phyloP scores from a whole-genome alignment of 2,888 invertebrate genomes.

The Pterobdella sp. region DNA sequence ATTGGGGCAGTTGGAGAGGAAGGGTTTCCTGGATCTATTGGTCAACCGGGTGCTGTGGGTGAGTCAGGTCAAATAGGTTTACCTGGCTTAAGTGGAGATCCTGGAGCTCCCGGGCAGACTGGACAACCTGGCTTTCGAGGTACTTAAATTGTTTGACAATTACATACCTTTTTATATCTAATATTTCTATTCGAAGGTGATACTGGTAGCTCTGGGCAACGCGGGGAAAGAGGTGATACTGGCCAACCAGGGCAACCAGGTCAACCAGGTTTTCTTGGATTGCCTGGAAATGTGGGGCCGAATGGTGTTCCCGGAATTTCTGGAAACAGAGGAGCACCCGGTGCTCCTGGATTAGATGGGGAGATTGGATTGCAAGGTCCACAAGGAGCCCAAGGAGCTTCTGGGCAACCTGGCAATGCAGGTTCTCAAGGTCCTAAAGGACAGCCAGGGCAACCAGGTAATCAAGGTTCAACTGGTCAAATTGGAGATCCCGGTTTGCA shows the following conservation, averaged over 20 bases:
- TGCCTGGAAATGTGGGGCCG: conserved; percentile 19
- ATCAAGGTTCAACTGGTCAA: conserved; percentile 16
- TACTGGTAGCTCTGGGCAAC: conserved; percentile 11
- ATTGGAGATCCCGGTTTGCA: conserved; percentile 14
- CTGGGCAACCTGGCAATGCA: conserved; percentile 9
- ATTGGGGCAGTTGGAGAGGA: conserved; percentile 32
- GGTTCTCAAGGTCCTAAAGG: conserved; percentile 13
- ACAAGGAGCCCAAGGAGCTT: conserved; percentile 3
- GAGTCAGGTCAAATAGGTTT: conserved; percentile 22
- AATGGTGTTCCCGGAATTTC: not conserved
- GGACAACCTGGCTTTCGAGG: conserved; percentile 31
- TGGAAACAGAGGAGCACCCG: conserved; percentile 1
- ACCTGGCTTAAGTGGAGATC: conserved; percentile 22
- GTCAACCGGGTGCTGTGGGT: conserved; percentile 28
- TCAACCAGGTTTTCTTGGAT: conserved; percentile 41
- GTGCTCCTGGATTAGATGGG: not conserved
- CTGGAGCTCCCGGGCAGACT: conserved; percentile 26
- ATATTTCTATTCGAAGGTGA: conserved; percentile 22
- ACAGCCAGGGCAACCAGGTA: conserved; percentile 6
- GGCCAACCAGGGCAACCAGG: conserved; percentile 40
- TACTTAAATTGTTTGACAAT: conserved; percentile 11
- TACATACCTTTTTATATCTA: not conserved
- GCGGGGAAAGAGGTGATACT: conserved; percentile 6
- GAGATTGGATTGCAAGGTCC: not conserved
- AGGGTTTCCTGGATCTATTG: conserved; percentile 32